phyloP scores from a whole-genome alignment of 2,888 invertebrate species.

The Drosophila paracracens region DNA sequence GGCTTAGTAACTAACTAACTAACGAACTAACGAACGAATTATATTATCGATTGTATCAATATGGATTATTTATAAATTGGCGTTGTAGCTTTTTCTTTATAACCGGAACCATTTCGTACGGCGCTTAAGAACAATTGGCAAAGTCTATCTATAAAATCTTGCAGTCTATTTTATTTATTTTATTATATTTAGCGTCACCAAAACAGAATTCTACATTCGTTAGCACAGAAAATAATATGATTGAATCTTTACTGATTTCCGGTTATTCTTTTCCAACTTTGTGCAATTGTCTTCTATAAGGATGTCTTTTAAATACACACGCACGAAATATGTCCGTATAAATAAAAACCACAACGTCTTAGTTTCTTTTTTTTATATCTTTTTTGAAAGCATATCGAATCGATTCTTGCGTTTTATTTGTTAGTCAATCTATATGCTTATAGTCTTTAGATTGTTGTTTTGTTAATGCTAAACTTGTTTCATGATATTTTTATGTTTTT shows the following conservation, averaged over 20 bases:
- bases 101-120: slow-evolving; percentile 66
- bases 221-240: slow-evolving; percentile 79
- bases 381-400: slow-evolving; percentile 63
- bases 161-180: slow-evolving; percentile 25
- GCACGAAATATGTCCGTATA: slow-evolving; percentile 75
- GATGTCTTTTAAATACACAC: slow-evolving; percentile 39
- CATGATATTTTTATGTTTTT: slow-evolving; percentile 13
- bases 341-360: slow-evolving; percentile 83
- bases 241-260: slow-evolving; percentile 61
- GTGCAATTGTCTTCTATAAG: slow-evolving; percentile 60
- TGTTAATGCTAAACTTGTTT: slow-evolving; percentile 47
- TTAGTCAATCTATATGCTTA: slow-evolving; percentile 75
- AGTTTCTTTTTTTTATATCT: slow-evolving; percentile 45
- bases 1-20: slow-evolving; percentile 83
- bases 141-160: slow-evolving; percentile 45
- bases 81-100: slow-evolving; percentile 70
- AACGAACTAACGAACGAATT: slow-evolving; percentile 6
- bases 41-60: slow-evolving; percentile 21
- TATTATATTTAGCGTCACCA: slow-evolving; percentile 81
- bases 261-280: slow-evolving; percentile 78
- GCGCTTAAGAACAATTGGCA: slow-evolving; percentile 70
- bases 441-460: slow-evolving; percentile 67
- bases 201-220: slow-evolving; percentile 83
- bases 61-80: slow-evolving; percentile 34
- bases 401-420: slow-evolving; percentile 68